These are phyloP conservation scores for Agapetus fuscipes DNA, from an alignment of 2,888 invertebrate species.

Conservation along the genomic window DNA sequence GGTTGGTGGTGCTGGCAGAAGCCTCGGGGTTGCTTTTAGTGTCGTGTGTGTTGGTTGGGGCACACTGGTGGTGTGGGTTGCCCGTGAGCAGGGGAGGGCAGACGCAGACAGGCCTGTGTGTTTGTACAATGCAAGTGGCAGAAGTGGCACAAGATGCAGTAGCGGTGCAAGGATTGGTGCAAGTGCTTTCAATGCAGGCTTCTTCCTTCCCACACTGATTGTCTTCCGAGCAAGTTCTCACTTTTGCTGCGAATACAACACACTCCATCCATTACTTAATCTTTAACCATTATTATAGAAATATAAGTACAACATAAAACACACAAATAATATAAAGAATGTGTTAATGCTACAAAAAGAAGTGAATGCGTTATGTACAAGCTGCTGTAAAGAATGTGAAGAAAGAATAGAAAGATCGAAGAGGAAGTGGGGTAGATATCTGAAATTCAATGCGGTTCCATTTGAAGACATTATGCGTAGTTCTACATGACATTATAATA, in stretches of 20 bases:
- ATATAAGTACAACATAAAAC: not conserved
- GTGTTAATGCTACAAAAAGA: conserved; percentile 22
- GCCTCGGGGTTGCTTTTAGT: not conserved
- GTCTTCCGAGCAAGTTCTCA: conserved; percentile 37
- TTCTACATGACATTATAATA: conserved; percentile 36
- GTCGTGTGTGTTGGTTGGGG: not conserved
- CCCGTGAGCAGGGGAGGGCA: conserved; percentile 5
- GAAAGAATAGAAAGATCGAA: conserved; percentile 34
- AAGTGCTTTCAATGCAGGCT: conserved; percentile 74
- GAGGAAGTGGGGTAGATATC: conserved; percentile 23
- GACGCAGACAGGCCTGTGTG: conserved; percentile 24
- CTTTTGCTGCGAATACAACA: conserved; percentile 19
- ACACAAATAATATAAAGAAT: conserved; percentile 2
- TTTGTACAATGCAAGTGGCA: conserved; percentile 30
- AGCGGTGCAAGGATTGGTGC: conserved; percentile 77
- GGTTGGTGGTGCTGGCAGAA: not conserved
- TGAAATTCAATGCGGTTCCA: conserved; percentile 31
- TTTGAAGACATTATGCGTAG: conserved; percentile 41
- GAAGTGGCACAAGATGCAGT: conserved; percentile 30
- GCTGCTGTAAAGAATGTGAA: conserved; percentile 23
- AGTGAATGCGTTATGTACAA: conserved; percentile 20
- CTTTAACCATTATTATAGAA: not conserved
- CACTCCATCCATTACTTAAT: conserved; percentile 12
- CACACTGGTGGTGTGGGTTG: conserved; percentile 6
- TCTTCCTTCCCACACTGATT: conserved; percentile 78